phyloP scores from a whole-genome alignment of 2,888 invertebrate species.

The Neelides folsomi region DNA sequence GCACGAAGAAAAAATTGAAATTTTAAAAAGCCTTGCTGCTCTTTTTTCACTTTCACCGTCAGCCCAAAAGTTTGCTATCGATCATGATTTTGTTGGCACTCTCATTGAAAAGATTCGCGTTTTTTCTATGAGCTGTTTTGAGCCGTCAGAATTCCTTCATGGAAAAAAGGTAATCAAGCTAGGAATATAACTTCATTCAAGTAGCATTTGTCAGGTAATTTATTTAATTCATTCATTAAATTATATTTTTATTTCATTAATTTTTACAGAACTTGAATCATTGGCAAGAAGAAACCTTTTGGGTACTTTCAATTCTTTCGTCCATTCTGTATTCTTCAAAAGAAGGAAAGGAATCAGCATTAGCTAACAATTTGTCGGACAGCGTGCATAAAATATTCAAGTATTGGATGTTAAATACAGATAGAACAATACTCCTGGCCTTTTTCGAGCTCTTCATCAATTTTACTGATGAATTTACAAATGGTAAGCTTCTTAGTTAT shows the following conservation, averaged over 20 bases:
- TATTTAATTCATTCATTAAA: background rate
- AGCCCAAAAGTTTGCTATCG: slow-evolving; percentile 18
- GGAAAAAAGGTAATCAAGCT: background rate
- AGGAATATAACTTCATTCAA: no score
- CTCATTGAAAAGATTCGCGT: slow-evolving; percentile 14
- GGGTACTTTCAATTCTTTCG: slow-evolving; percentile 16
- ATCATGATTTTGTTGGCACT: slow-evolving; percentile 11
- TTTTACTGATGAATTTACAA: slow-evolving; percentile 28
- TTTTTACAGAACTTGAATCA: no score
- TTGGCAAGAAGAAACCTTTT: slow-evolving; percentile 20
- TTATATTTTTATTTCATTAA: no score
- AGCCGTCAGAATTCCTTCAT: slow-evolving; percentile 10
- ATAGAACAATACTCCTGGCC: slow-evolving; percentile 16
- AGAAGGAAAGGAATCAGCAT: slow-evolving; percentile 16
- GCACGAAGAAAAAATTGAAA: slow-evolving; percentile 15
- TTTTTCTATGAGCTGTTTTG: slow-evolving; percentile 18
- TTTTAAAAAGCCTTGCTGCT: slow-evolving; percentile 15
- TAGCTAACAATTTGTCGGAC: slow-evolving; percentile 16
- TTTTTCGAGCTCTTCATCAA: slow-evolving; percentile 23
- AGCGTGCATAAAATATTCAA: slow-evolving; percentile 25
- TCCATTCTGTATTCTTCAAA: slow-evolving; percentile 17
- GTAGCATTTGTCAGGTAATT: no score
- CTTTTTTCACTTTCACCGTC: slow-evolving; percentile 15
- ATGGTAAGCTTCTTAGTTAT: slow-evolving; percentile 7
- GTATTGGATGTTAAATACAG: slow-evolving; percentile 21